These are phyloP conservation scores for Leptarthrus brevirostris DNA, from an alignment of 2,888 invertebrate genomes.

Conservation along the genomic window DNA sequence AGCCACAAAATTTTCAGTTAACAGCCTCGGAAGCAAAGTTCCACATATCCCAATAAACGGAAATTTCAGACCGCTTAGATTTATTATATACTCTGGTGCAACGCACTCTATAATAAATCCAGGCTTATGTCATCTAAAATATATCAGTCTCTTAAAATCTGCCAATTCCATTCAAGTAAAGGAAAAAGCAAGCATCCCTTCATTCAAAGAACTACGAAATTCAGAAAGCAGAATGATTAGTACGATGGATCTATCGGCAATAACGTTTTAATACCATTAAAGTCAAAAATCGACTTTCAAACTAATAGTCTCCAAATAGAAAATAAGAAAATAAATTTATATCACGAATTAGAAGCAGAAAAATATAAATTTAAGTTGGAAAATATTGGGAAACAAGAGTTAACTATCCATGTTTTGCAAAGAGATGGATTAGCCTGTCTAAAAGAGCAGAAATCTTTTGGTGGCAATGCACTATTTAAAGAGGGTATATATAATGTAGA, in stretches of 20 bases:
- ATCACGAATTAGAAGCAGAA: background rate
- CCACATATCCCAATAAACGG: constrained; percentile 24
- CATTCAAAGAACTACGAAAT: constrained; percentile 35
- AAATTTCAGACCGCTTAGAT: constrained; percentile 31
- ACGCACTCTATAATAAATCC: constrained; percentile 41
- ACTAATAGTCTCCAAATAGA: background rate
- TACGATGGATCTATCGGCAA: constrained; percentile 39
- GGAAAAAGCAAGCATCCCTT: constrained; percentile 24
- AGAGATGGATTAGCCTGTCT: constrained; percentile 1
- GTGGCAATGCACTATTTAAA: background rate
- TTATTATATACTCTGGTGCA: constrained; percentile 36
- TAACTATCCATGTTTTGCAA: constrained; percentile 6
- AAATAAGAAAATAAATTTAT: background rate
- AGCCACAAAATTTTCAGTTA: constrained; percentile 42
- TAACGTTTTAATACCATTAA: constrained; percentile 13
- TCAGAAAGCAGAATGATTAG: background rate
- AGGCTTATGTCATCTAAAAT: constrained; percentile 32
- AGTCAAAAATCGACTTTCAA: constrained; percentile 15
- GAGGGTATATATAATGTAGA: constrained; percentile 15
- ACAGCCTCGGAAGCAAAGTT: constrained; percentile 33
- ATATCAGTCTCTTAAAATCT: background rate
- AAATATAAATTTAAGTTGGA: background rate
- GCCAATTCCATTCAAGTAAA: background rate
- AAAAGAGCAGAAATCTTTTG: constrained; percentile 14
- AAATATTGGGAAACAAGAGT: background rate